Evolutionary conservation across 2,113 vertebrate genomes (phyloP).

Genomic region (Leucosticte australis): DNA sequence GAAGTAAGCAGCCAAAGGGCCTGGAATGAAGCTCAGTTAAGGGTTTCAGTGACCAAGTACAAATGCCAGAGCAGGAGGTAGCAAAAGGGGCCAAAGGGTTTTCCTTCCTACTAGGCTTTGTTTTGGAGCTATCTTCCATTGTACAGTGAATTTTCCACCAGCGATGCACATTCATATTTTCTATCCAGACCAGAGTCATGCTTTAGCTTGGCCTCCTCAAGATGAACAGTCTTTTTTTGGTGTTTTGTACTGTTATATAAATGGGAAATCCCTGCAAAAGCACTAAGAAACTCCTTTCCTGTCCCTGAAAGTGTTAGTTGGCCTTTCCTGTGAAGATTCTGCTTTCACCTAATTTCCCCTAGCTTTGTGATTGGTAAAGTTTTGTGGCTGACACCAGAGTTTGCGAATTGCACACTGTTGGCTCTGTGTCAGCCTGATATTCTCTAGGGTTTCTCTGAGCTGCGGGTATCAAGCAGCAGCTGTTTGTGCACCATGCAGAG

Average conservation of each 20-base stretch:
- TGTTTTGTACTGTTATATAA: slow-evolving; percentile 61
- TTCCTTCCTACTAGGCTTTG: slow-evolving; percentile 21
- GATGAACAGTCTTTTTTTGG: slow-evolving; percentile 38
- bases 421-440: not conserved
- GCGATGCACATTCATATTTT: slow-evolving; percentile 42
- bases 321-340: not conserved
- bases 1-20: not conserved
- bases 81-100: not conserved
- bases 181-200: slow-evolving; percentile 35
- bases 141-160: slow-evolving; percentile 41
- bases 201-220: slow-evolving; percentile 59
- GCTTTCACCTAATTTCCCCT: not conserved
- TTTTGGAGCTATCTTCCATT: slow-evolving; percentile 28
- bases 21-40: not conserved
- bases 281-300: not conserved
- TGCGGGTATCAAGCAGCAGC: slow-evolving; percentile 7
- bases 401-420: not conserved
- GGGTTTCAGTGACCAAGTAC: not conserved
- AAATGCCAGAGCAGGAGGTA: not conserved
- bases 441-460: not conserved
- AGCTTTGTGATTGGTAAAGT: not conserved
- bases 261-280: slow-evolving; percentile 36
- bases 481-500: not conserved
- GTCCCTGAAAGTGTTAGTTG: not conserved
- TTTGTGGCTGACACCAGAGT: not conserved